A percentile compares a stretch with the other conserved stretches of the same genome.
Conservation (phyloP, 2,888 invertebrate genomes). For the Philhelius pedissequus region DNA sequence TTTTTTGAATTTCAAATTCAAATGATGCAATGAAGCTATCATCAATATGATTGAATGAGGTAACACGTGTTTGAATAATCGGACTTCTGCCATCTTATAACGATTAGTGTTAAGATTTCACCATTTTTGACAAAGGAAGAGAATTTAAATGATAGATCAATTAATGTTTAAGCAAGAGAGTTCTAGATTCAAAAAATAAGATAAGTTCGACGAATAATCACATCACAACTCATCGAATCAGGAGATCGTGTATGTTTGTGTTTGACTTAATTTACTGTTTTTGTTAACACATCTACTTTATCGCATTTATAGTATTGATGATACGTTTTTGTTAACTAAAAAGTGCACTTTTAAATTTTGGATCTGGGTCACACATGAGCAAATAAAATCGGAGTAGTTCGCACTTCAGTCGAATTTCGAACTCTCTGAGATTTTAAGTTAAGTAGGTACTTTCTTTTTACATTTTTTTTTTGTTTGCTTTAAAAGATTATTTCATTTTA, state of each 20-base stretch:
- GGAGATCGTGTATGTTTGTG: neutral
- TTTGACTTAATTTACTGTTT: constrained; percentile 9
- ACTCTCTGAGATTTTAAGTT: neutral
- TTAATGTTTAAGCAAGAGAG: neutral
- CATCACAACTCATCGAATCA: constrained; percentile 44
- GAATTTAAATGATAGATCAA: neutral
- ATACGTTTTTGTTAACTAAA: neutral
- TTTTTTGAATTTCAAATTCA: constrained; percentile 31
- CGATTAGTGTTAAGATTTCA: constrained; percentile 49
- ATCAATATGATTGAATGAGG: constrained; percentile 31
- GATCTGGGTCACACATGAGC: constrained; percentile 42
- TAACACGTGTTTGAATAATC: constrained; percentile 17
- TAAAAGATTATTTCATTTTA: constrained; percentile 53
- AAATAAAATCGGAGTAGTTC: constrained; percentile 42
- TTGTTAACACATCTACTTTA: constrained; percentile 30
- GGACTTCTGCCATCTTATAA: constrained; percentile 33
- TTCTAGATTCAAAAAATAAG: constrained; percentile 22
- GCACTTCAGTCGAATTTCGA: neutral
- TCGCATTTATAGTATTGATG: neutral
- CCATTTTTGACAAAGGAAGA: constrained; percentile 12
- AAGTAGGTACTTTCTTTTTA: constrained; percentile 28
- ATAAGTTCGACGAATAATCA: constrained; percentile 20
- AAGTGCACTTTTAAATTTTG: constrained; percentile 48
- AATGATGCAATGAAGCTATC: constrained; percentile 14
- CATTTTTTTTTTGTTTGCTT: neutral